Conservation (phyloP, 2,888 invertebrate genomes). For the Galeopsomyia nigrocyanea region DNA sequence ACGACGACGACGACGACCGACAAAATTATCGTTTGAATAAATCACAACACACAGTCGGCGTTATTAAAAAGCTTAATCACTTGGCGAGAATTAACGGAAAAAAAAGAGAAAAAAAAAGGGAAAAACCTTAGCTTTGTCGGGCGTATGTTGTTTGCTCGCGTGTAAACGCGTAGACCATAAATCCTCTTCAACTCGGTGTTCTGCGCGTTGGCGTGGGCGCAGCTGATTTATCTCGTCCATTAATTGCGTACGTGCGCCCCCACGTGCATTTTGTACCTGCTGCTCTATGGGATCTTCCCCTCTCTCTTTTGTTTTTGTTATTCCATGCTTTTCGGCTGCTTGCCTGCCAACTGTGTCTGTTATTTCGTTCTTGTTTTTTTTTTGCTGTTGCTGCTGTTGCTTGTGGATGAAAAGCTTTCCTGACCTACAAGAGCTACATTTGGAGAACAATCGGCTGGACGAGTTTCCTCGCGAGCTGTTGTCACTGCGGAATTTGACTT, state of each 20-base stretch:
- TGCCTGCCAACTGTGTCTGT: background rate
- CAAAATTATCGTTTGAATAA: background rate
- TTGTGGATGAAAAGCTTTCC: constrained; percentile 55
- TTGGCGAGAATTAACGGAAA: background rate
- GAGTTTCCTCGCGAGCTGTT: constrained; percentile 75
- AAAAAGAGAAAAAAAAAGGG: constrained; percentile 2
- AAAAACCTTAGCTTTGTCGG: background rate
- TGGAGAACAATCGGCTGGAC: constrained; percentile 73
- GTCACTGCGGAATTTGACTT: constrained; percentile 74
- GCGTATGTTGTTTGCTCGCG: constrained; percentile 3
- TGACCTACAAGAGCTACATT: constrained; percentile 61
- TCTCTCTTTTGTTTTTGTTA: background rate
- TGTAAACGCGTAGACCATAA: constrained; percentile 28
- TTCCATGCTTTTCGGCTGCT: background rate
- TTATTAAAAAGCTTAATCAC: background rate
- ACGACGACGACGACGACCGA: no score
- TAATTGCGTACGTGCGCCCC: constrained; percentile 36
- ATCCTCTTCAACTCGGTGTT: constrained; percentile 29
- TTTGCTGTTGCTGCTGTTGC: background rate
- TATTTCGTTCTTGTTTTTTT: constrained; percentile 3
- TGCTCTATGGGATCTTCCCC: background rate
- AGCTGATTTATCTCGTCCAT: constrained; percentile 44
- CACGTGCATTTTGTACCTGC: constrained; percentile 8
- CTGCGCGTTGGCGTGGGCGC: background rate
- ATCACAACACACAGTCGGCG: background rate